phyloP scores from a whole-genome alignment of 2,113 vertebrate genomes.

The Bucco capensis region DNA sequence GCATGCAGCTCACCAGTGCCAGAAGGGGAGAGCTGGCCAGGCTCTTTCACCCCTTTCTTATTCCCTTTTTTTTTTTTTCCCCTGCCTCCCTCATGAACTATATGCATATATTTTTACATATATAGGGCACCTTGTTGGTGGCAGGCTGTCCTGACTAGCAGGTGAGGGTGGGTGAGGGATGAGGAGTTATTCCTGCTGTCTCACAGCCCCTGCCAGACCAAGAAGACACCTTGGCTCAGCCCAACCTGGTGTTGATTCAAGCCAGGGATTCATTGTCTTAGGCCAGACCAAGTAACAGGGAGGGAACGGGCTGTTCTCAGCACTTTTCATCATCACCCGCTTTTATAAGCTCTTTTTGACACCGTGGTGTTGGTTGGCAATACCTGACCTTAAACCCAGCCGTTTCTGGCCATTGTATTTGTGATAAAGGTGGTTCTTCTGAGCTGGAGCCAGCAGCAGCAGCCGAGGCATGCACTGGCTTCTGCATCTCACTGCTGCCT shows the following conservation, averaged over 20 bases:
- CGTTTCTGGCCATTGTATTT: not conserved
- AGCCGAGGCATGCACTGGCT: not conserved
- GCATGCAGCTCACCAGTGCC: not conserved
- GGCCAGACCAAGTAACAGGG: not conserved
- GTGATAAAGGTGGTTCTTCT: not conserved
- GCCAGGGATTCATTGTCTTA: not conserved
- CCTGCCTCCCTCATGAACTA: not conserved
- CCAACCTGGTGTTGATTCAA: not conserved
- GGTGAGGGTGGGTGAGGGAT: not conserved
- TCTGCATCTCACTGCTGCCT: not conserved
- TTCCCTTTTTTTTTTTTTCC: no score
- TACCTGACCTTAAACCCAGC: not conserved
- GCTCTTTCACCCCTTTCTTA: not conserved
- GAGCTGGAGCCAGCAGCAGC: not conserved
- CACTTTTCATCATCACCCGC: not conserved
- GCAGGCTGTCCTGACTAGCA: not conserved
- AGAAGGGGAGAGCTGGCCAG: rapidly evolving
- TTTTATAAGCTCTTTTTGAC: not conserved
- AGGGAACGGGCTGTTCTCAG: not conserved
- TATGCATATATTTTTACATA: no score
- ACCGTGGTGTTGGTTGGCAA: not conserved
- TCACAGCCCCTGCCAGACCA: not conserved
- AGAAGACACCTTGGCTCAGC: not conserved
- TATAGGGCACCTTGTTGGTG: not conserved
- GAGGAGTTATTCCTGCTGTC: not conserved